Base-by-base conservation (phyloP, 2,113 vertebrate genomes). In the Pitta sordida region DNA sequence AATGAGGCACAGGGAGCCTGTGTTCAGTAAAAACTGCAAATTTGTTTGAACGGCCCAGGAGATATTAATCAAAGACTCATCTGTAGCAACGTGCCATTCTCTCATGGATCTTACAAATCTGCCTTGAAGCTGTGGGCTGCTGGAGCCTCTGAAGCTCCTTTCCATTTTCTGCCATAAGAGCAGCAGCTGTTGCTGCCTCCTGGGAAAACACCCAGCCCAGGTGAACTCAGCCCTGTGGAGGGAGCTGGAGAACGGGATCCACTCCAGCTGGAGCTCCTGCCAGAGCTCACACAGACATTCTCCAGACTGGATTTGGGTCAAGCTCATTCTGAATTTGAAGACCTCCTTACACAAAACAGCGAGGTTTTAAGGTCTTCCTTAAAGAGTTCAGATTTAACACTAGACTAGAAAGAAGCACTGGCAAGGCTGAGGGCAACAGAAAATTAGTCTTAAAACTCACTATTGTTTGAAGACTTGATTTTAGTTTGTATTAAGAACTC, bases 11-110 rank as follows among this genome's bases (percentile, higher is more conserved):
- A 59, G 48, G 27, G 2, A 86, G 52, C 30, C 52, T 73, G 41
- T 53, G 58, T 56, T 87, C 44, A 86, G 43, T 34, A 62, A 92
- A 88, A 92, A 88, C 4, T 32, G 32, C 69, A 69, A 49, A 83
- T 75, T 63, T 71, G 52, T 83, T 81, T 86, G 39, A 95, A 78
- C 73, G 71, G 60, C 48, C 30, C 65, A 76, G 36, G 53, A 94
- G 44, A 78, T 39, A 78, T 44, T 90, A 88, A 90, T 90, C 81
- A 92, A 77, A 95, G 80, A 36, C 68, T 70, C 41, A 83, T 91
- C 55, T 91, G 71, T n/a, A 71, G 37, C 86, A 85, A 77, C 78
- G 52, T 88, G 73, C 43, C n/a, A 23, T 68, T 81, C 56, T 64
- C 52, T 83, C 34, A 48, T 43, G 77, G 77, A 59, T 69, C 75